A percentile compares a stretch with the other conserved stretches of the same genome.
phyloP scores from a whole-genome alignment of 2,797 vertebrate genomes.

The Chaetophractus vellerosus region DNA sequence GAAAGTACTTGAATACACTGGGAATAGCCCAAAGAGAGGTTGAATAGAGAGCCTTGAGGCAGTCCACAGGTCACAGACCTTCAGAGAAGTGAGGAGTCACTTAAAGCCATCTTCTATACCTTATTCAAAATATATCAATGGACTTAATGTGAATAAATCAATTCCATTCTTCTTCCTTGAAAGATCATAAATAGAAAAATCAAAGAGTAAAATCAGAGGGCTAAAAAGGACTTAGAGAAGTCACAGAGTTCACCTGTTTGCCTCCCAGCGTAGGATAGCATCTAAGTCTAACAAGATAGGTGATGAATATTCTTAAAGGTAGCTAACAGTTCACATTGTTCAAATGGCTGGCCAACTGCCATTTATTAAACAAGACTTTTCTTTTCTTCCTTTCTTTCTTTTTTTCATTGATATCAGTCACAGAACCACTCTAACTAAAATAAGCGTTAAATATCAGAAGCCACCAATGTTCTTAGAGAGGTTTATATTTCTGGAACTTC shows the following conservation, averaged over 20 bases:
- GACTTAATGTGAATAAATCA: constrained; percentile 82
- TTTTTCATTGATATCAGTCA: neutral
- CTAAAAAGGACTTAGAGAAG: constrained; percentile 67
- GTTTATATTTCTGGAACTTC: constrained; percentile 20
- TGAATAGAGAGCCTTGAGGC: constrained; percentile 77
- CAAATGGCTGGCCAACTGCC: constrained; percentile 52
- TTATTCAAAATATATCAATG: constrained; percentile 81
- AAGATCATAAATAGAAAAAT: constrained; percentile 82
- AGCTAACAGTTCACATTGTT: constrained; percentile 46
- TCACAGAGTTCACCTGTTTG: constrained; percentile 76
- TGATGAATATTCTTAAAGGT: constrained; percentile 76
- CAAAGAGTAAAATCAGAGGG: constrained; percentile 81
- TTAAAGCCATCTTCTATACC: constrained; percentile 58
- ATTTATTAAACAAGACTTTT: constrained; percentile 52
- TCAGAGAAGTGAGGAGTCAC: constrained; percentile 46
- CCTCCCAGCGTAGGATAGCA: constrained; percentile 69
- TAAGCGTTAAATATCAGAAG: constrained; percentile 11
- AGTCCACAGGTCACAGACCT: constrained; percentile 74
- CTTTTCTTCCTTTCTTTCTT: neutral
- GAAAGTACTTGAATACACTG: constrained; percentile 31
- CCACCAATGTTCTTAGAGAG: neutral
- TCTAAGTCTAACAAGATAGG: constrained; percentile 67
- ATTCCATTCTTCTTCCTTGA: constrained; percentile 45
- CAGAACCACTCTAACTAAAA: constrained; percentile 50
- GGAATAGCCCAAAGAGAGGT: constrained; percentile 71